Evolutionary conservation across 2,113 vertebrate genomes (phyloP).

Genomic region (Haplotaxodon microlepis): DNA sequence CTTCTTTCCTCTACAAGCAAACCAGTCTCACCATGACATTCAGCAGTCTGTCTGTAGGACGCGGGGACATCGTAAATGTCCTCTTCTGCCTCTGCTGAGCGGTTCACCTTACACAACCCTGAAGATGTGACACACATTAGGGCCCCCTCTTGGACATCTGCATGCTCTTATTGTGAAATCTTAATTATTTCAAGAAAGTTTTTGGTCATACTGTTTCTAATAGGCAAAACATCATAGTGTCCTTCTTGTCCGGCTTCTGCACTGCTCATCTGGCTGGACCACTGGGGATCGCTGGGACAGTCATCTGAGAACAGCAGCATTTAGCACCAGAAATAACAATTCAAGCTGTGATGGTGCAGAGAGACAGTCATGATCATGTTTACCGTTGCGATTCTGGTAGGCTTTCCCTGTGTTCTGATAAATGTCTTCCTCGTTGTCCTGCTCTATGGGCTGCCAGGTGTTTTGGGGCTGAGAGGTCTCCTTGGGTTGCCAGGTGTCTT

Average conservation of each 20-base stretch:
- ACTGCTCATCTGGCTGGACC: background rate
- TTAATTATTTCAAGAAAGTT: background rate
- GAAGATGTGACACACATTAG: background rate
- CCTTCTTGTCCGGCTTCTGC: constrained; percentile 3
- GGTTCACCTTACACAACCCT: background rate
- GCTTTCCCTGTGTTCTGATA: background rate
- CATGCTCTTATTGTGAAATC: background rate
- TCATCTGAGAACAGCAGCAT: constrained; percentile 1
- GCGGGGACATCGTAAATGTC: constrained; percentile 54
- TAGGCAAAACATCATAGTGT: constrained; percentile 58
- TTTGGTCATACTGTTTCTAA: constrained; percentile 15
- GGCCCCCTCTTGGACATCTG: background rate
- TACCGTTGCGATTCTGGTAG: background rate
- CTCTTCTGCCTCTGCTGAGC: background rate
- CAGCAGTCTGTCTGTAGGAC: background rate
- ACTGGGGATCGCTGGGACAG: background rate
- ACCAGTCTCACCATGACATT: constrained; percentile 17
- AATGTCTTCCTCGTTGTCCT: background rate
- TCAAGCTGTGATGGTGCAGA: background rate
- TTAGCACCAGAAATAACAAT: background rate
- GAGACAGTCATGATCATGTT: background rate
- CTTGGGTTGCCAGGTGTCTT: background rate
- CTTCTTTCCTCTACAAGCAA: background rate
- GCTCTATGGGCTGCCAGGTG: background rate
- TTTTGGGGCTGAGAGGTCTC: background rate